Evolutionary conservation across 1,140 invertebrate species (phyloP).

Genomic region (Drosophila lowei): DNA sequence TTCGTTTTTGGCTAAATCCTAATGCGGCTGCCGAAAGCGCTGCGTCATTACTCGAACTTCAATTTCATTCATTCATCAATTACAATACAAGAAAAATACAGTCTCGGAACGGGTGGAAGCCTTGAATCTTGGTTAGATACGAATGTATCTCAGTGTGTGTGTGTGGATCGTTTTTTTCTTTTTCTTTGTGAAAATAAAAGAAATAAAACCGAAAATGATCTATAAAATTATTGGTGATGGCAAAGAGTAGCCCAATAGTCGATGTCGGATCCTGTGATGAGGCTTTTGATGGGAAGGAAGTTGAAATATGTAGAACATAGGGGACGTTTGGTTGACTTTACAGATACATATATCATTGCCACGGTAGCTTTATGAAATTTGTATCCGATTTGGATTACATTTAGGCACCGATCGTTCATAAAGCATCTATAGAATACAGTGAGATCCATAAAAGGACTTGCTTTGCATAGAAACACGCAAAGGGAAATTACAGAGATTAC

Average conservation of each 20-base stretch:
- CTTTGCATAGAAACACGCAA: too few relatives aligned
- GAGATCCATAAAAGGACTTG: too few relatives aligned
- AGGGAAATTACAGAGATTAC: too few relatives aligned
- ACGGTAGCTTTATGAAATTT: too few relatives aligned
- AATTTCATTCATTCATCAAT: constrained; percentile 81
- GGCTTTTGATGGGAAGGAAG: constrained; percentile 26
- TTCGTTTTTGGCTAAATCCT: constrained; percentile 36
- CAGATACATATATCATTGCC: background rate
- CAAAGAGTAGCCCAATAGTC: constrained; percentile 45
- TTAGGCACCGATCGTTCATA: too few relatives aligned
- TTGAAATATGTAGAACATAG: background rate
- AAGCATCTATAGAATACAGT: too few relatives aligned
- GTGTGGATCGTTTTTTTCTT: constrained; percentile 2
- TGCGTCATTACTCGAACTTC: constrained; percentile 80
- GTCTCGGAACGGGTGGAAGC: constrained; percentile 61
- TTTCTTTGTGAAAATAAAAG: background rate
- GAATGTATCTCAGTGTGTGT: constrained; percentile 3
- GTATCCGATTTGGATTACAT: too few relatives aligned
- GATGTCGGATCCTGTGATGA: constrained; percentile 64
- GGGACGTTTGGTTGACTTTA: background rate
- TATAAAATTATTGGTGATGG: constrained; percentile 18
- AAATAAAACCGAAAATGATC: constrained; percentile 42
- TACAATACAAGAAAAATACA: constrained; percentile 72
- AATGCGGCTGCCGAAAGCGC: constrained; percentile 45
- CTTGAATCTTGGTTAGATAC: constrained; percentile 65